Base-by-base conservation (phyloP, 2,888 invertebrate genomes). In the Orthosia gracilis region DNA sequence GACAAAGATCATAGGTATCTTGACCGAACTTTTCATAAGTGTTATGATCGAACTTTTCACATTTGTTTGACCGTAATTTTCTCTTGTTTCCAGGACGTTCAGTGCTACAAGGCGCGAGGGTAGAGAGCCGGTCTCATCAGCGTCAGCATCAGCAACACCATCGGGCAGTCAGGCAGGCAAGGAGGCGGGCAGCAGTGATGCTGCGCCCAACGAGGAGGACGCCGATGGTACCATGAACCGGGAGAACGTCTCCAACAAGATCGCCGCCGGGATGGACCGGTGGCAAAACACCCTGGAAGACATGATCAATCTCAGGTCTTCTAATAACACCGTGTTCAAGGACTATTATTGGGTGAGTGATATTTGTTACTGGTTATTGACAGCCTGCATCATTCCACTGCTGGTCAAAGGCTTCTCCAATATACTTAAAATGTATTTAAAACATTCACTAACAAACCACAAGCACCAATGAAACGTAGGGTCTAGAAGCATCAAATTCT, bases 281-380 rank as follows among this genome's bases (percentile, higher is more conserved):
- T 96, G 96, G 96, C 96, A 96, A 85, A 95, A 92, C 89, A 96
- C 96, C 1, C 83, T 96, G 17, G 96, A 96, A 86, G 96, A 96
- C 21, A 96, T 96, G 95, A 96, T 96, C 66, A 90, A 96, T 78
- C 89, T 96, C 31, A 92, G 96, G 59, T 95, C 96, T 67, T 94
- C 94, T 3, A 94, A 94, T 81, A 97, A 97, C 90, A 96, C 97
- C 69, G 95, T 96, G 71, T 97, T 97, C 88, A 97, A 97, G 88
- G 97, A 97, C 88, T 97, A 97, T 83, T 97, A 96, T 88, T 97
- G 97, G 97, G 97, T 97, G 83, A 96, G 96, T 88, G 1, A 17
- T 31, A 11, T 13, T 40, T 40, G 3, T 40, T 31, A 17, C 23
- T 17, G 54, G 2, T 45, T 23, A 52, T 21, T 21, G 5, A 52